phyloP scores from a whole-genome alignment of 2,888 invertebrate genomes.

The Aleiodes leptofemur region DNA sequence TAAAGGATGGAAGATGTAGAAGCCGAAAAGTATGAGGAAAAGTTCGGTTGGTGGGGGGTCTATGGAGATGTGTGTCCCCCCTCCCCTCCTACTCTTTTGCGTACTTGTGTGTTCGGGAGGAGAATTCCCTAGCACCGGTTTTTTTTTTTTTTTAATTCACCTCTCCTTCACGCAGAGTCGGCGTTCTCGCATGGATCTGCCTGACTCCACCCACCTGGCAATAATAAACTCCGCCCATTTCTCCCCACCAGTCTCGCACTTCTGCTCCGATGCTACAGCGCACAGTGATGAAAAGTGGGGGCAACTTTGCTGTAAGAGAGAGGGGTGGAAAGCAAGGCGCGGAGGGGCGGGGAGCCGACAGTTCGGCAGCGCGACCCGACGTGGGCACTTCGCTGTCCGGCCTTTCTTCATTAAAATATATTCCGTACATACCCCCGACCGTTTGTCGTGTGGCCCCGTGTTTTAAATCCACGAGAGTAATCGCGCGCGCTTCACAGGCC shows the following conservation, averaged over 20 bases:
- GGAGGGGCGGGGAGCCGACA: slow-evolving; percentile 74
- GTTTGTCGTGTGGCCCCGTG: slow-evolving; percentile 57
- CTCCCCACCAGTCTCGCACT: slow-evolving; percentile 37
- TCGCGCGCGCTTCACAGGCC: slow-evolving; percentile 50
- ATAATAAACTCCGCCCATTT: slow-evolving; percentile 12
- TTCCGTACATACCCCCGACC: slow-evolving; percentile 64
- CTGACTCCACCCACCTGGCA: slow-evolving; percentile 25
- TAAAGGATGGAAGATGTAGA: background rate
- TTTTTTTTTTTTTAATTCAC: background rate
- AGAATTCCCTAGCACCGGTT: slow-evolving; percentile 28
- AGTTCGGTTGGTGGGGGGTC: slow-evolving; percentile 6
- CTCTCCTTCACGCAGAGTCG: slow-evolving; percentile 15
- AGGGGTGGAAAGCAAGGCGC: slow-evolving; percentile 61
- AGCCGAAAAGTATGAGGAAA: slow-evolving; percentile 27
- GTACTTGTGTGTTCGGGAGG: background rate
- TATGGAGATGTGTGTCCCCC: slow-evolving; percentile 7
- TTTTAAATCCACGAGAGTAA: slow-evolving; percentile 57
- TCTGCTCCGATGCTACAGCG: slow-evolving; percentile 34
- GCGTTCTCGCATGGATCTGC: slow-evolving; percentile 18
- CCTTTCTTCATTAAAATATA: slow-evolving; percentile 75
- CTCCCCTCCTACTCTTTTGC: background rate
- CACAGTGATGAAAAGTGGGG: slow-evolving; percentile 61
- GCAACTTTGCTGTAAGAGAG: slow-evolving; percentile 53
- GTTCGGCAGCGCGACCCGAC: slow-evolving; percentile 75
- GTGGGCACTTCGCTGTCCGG: slow-evolving; percentile 75